Percentiles rank a stretch among this genome's conserved stretches.
phyloP scores from a whole-genome alignment of 2,113 vertebrate genomes.

The Bambusicola thoracicus region DNA sequence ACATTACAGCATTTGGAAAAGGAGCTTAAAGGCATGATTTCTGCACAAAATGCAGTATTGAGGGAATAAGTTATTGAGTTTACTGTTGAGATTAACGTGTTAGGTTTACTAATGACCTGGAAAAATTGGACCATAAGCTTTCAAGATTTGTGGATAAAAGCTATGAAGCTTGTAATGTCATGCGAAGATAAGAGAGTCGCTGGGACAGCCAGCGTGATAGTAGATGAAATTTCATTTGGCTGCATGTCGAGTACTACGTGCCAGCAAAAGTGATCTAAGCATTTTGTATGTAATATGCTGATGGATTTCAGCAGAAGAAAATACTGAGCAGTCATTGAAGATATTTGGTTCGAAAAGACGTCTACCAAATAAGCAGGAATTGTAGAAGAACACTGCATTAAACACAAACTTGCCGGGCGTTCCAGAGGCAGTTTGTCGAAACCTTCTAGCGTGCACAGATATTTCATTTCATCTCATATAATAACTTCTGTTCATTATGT shows the following conservation, averaged over 20 bases:
- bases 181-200: background rate
- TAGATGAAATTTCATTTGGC: slow-evolving; percentile 14
- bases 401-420: background rate
- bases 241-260: rapidly evolving
- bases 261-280: background rate
- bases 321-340: background rate
- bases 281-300: background rate
- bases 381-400: background rate
- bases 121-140: slow-evolving; percentile 33
- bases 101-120: slow-evolving; percentile 12
- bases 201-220: background rate
- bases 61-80: background rate
- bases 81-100: background rate
- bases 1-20: background rate
- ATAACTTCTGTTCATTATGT: background rate
- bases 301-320: background rate
- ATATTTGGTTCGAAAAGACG: background rate
- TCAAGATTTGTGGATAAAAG: slow-evolving; percentile 37
- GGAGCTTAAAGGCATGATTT: background rate
- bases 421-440: background rate
- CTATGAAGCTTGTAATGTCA: background rate
- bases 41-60: background rate
- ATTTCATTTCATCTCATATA: background rate
- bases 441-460: background rate
- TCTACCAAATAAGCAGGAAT: background rate